phyloP scores from a whole-genome alignment of 2,113 vertebrate genomes.

The Acanthisitta chloris region DNA sequence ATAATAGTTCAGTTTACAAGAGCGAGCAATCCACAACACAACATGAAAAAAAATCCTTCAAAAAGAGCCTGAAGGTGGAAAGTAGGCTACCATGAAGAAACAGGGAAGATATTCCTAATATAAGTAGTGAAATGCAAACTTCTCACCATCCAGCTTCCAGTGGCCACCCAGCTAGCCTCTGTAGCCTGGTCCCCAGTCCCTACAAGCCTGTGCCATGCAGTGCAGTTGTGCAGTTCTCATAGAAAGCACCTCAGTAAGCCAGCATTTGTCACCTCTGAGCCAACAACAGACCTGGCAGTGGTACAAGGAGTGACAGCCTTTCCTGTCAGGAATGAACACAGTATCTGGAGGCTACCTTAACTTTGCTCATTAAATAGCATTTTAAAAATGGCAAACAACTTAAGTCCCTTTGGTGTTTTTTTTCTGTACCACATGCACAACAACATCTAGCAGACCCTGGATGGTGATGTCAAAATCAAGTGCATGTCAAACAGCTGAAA shows the following conservation, averaged over 20 bases:
- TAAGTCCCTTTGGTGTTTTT: not conserved
- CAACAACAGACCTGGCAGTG: not conserved
- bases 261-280: not conserved
- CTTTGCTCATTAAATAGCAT: not conserved
- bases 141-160: not conserved
- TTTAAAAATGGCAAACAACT: not conserved
- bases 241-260: not conserved
- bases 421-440: not conserved
- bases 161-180: not conserved
- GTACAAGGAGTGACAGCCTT: not conserved
- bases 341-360: not conserved
- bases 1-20: not conserved
- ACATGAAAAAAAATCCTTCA: not conserved
- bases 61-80: not conserved
- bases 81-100: not conserved
- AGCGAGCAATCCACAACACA: not conserved
- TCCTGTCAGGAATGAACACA: accelerated
- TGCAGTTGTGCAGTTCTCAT: not conserved
- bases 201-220: not conserved
- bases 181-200: not conserved
- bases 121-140: not conserved
- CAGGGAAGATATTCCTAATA: not conserved
- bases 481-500: not conserved
- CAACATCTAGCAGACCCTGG: not conserved
- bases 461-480: not conserved